Base-by-base conservation (phyloP, 2,113 vertebrate species). In the Calcarius ornatus region DNA sequence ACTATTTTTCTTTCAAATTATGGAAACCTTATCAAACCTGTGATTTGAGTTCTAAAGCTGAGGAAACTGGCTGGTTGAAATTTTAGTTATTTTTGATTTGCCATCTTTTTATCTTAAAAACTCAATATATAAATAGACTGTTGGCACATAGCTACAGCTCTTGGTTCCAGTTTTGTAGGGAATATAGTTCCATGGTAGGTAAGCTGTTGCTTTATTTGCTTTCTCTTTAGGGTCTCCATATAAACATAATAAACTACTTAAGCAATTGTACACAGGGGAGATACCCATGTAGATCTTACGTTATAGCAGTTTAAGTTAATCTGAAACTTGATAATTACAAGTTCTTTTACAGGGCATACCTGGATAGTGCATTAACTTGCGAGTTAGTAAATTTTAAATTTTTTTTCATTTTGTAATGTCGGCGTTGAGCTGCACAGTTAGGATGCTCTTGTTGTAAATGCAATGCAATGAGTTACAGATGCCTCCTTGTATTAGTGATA, bases 141-240 rank as follows among this genome's bases (percentile, higher is more conserved):
- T 38, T 91, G 57, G 37, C 30, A 47, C 33, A 38, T 51, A 70
- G 35, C 56, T 91, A 6, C 30, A 47, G 24, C 66, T 69, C 14
- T 6, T 35, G 24, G 18, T 72, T 94, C 30, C 57, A 69, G 57
- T 70, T 92, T 71, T 71, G 21, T 60, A 68, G 40, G 33, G 73
- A 31, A 9, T 7, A 1, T 14, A 22, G 33, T 79, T 28, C n/a
- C 0, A 0, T n/a, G 31, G 16, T 54, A 78, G 24, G 13, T 84
- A 15, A 92, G 51, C n/a, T 57, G 6, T 88, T 92, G 37, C 24
- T 50, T 48, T 42, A 25, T 81, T 94, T 71, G 12, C 28, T 79
- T 86, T 87, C 37, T 82, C 38, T 65, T 82, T 31, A 65, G 22
- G 6, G 12, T 75, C 28, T 37, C 25, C 37, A 6, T 50, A 22